A percentile compares a stretch with the other conserved stretches of the same genome.
These are phyloP conservation scores for Craniophora ligustri DNA, from an alignment of 2,888 invertebrate genomes.

Conservation along the genomic window DNA sequence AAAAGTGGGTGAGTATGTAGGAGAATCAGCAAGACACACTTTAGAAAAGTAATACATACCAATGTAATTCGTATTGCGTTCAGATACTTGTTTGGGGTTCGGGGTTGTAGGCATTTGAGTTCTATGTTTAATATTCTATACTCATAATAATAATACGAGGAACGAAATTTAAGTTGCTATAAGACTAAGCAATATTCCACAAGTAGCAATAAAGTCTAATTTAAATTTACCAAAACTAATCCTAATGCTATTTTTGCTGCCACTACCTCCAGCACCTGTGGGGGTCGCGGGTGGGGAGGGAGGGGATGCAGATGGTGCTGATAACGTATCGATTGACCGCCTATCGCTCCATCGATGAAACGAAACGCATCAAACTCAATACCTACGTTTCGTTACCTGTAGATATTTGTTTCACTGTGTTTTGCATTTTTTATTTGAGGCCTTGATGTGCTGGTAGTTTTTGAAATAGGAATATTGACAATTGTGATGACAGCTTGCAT, in stretches of 20 bases:
- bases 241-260: conserved; percentile 38
- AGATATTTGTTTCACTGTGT: conserved; percentile 24
- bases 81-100: no score
- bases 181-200: no score
- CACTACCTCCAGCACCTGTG: conserved; percentile 59
- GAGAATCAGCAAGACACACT: no score
- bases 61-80: no score
- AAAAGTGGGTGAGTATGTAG: no score
- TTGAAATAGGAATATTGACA: no score
- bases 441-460: background rate
- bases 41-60: no score
- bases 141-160: no score
- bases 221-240: conserved; percentile 5
- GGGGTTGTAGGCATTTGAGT: no score
- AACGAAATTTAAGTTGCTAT: no score
- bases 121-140: no score
- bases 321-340: conserved; percentile 73
- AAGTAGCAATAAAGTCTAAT: background rate
- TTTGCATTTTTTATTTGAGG: conserved; percentile 24
- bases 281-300: conserved; percentile 42
- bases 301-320: conserved; percentile 55
- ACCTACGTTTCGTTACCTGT: conserved; percentile 47
- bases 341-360: conserved; percentile 66
- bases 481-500: no score
- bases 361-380: conserved; percentile 63